phyloP scores from a whole-genome alignment of 2,797 vertebrate species.

The Amblyopsis hoosieri region DNA sequence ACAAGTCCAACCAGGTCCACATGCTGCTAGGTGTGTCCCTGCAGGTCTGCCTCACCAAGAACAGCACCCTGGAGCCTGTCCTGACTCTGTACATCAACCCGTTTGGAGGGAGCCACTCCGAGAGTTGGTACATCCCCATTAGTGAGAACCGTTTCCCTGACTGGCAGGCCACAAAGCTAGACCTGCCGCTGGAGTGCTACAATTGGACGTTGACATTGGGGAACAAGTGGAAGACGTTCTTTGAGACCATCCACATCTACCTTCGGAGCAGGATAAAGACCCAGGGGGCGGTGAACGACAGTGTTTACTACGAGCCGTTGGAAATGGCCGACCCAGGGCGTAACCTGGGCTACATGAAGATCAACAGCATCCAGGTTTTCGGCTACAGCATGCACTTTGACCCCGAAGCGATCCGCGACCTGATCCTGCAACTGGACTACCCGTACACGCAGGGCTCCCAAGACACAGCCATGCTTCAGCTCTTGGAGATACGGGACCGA shows the following conservation, averaged over 20 bases:
- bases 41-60: slow-evolving; percentile 96
- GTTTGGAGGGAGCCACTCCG: slow-evolving; percentile 96
- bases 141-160: slow-evolving; percentile 91
- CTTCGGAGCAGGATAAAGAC: slow-evolving; percentile 91
- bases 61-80: slow-evolving; percentile 94
- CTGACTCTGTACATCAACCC: slow-evolving; percentile 95
- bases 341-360: slow-evolving; percentile 98
- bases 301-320: slow-evolving; percentile 89
- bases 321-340: slow-evolving; percentile 89
- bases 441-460: slow-evolving; percentile 96
- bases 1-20: slow-evolving; percentile 95
- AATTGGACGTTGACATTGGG: slow-evolving; percentile 96
- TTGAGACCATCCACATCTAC: slow-evolving; percentile 97
- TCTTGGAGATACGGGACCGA: slow-evolving; percentile 92
- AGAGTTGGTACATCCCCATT: slow-evolving; percentile 96
- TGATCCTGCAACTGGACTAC: slow-evolving; percentile 96
- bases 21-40: slow-evolving; percentile 95
- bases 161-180: slow-evolving; percentile 92
- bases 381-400: slow-evolving; percentile 99
- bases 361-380: slow-evolving; percentile 96
- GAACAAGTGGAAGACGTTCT: slow-evolving; percentile 98
- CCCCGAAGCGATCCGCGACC: slow-evolving; percentile 93
- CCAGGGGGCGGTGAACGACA: slow-evolving; percentile 84
- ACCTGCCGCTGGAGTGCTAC: slow-evolving; percentile 94
- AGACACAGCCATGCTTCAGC: slow-evolving; percentile 92